phyloP scores from a whole-genome alignment of 2,113 vertebrate species.

The Equus quagga region DNA sequence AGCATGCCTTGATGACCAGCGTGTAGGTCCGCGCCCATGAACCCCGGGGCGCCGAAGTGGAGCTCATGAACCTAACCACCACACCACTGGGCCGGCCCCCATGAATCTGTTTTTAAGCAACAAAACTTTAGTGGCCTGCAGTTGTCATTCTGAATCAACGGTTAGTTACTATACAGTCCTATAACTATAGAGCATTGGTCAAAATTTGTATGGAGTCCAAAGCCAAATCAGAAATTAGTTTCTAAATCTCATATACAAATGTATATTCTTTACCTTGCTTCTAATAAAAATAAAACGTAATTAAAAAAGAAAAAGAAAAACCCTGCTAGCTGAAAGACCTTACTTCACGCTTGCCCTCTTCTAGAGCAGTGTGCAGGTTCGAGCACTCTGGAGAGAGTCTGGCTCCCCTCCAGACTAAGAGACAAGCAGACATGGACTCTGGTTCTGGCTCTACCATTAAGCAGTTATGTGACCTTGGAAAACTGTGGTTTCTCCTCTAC shows the following conservation, averaged over 20 bases:
- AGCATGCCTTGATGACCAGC: too few relatives aligned
- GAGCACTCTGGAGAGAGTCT: neutral
- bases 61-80: too few relatives aligned
- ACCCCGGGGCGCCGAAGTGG: too few relatives aligned
- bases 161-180: conserved; percentile 2
- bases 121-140: neutral
- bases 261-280: conserved; percentile 27
- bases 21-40: too few relatives aligned
- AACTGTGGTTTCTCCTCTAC: neutral
- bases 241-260: neutral
- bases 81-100: too few relatives aligned
- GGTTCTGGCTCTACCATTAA: neutral
- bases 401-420: neutral
- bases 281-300: conserved; percentile 12
- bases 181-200: neutral
- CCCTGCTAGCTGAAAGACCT: neutral
- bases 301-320: neutral
- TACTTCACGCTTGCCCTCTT: neutral
- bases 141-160: neutral
- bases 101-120: neutral
- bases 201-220: conserved; percentile 34
- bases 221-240: conserved; percentile 11
- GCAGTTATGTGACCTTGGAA: neutral
- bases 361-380: neutral
- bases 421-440: neutral